phyloP scores from a whole-genome alignment of 92 coral and sea anemone species.

The Zoanthus sansibaricus region DNA sequence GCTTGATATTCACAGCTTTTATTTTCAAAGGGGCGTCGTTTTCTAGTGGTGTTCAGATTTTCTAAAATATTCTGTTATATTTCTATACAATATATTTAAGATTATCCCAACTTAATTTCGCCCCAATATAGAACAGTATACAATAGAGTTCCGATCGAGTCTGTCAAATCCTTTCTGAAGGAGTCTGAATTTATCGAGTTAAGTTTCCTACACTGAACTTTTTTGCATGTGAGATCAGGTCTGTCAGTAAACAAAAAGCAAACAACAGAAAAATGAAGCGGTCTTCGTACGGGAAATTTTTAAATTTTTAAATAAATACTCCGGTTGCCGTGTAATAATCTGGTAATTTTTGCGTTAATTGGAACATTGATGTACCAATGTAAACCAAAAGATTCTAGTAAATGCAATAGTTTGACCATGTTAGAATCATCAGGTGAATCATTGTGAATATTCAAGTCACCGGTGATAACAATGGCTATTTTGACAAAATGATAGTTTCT shows the following conservation, averaged over 20 bases:
- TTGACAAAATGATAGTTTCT: no score
- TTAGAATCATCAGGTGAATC: no score
- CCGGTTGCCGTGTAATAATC: neutral
- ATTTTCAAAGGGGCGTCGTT: neutral
- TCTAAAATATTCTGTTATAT: neutral
- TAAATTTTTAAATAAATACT: neutral
- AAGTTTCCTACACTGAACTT: conserved; percentile 8
- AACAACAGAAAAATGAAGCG: no score
- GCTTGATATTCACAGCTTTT: neutral
- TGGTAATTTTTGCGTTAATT: no score
- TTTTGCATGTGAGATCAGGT: conserved; percentile 1
- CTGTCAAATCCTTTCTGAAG: conserved; percentile 11
- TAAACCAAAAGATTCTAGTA: no score
- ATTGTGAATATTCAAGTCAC: no score
- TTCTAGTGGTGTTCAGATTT: neutral
- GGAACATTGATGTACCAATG: no score
- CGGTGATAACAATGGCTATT: no score
- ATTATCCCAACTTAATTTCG: neutral
- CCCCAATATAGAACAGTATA: neutral
- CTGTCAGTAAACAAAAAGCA: neutral
- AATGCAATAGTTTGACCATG: no score
- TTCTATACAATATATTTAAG: neutral
- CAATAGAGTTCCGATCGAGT: conserved; percentile 10
- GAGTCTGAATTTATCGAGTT: neutral
- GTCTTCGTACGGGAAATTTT: no score